Evolutionary conservation across 1,140 invertebrate species (phyloP).

Genomic region (Lordiphosa clarofinis): DNA sequence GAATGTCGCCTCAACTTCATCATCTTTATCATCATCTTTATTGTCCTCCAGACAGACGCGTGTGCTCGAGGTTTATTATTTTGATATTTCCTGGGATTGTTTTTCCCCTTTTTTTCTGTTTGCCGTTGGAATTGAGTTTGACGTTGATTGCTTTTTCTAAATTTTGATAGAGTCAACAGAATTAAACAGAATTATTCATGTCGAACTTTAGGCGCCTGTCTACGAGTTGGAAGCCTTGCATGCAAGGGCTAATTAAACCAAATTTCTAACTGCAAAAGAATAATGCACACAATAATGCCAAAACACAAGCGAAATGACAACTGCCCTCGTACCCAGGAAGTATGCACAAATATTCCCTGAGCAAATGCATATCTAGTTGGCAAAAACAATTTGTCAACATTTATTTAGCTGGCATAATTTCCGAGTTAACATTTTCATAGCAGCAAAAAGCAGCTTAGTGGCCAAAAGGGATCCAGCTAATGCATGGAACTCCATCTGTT

Average conservation of each 20-base stretch:
- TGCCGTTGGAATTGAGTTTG: conserved; percentile 17
- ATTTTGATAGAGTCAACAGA: conserved; percentile 45
- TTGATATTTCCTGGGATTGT: conserved; percentile 56
- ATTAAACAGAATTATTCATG: too few species aligned
- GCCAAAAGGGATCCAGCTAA: conserved; percentile 3
- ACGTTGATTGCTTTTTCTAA: conserved; percentile 14
- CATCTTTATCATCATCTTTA: conserved; percentile 26
- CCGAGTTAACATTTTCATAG: conserved; percentile 43
- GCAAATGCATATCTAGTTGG: not conserved
- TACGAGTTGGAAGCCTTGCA: too few species aligned
- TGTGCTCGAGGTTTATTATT: conserved; percentile 58
- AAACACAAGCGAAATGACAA: too few species aligned
- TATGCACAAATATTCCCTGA: too few species aligned
- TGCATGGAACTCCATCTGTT: conserved; percentile 6
- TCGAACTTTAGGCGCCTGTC: too few species aligned
- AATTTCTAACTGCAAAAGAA: too few species aligned
- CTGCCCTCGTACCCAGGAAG: too few species aligned
- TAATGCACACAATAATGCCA: too few species aligned
- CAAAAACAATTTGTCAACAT: conserved; percentile 54
- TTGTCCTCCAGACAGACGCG: conserved; percentile 29
- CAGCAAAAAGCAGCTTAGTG: conserved; percentile 10
- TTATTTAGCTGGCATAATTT: conserved; percentile 49
- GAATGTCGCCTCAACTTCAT: conserved; percentile 48
- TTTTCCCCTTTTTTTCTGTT: conserved; percentile 15
- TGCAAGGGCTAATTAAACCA: too few species aligned